A percentile compares a stretch with the other conserved stretches of the same genome.
phyloP scores from a whole-genome alignment of 2,888 invertebrate species.

The Drosophila prostipennis region DNA sequence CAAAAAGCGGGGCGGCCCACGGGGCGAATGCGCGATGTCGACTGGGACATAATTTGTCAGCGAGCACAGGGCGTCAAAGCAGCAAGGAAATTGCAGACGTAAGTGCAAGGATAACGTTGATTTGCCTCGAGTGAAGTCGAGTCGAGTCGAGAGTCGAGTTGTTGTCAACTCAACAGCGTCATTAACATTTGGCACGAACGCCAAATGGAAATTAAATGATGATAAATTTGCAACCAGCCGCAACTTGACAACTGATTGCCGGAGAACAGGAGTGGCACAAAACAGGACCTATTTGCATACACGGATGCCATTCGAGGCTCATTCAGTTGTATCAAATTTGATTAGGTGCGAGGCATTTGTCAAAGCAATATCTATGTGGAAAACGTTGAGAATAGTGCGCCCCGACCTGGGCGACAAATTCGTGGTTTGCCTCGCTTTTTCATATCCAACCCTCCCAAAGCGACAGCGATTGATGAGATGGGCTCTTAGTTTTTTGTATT shows the following conservation, averaged over 20 bases:
- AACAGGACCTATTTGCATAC: conserved; percentile 64
- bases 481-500: conserved; percentile 14
- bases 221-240: conserved; percentile 75
- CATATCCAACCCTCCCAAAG: conserved; percentile 36
- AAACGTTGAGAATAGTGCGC: conserved; percentile 15
- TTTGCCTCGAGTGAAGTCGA: conserved; percentile 40
- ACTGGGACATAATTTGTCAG: conserved; percentile 75
- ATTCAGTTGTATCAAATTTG: conserved; percentile 72
- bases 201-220: conserved; percentile 79
- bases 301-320: conserved; percentile 63
- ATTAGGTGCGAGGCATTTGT: conserved; percentile 75
- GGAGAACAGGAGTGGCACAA: conserved; percentile 3
- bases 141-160: conserved; percentile 55
- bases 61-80: conserved; percentile 66
- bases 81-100: conserved; percentile 52
- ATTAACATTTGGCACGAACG: conserved; percentile 74
- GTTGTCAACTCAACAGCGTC: conserved; percentile 80
- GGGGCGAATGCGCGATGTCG: conserved; percentile 71
- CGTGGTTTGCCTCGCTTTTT: conserved; percentile 39
- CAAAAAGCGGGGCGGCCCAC: conserved; percentile 44
- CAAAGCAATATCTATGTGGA: conserved; percentile 42
- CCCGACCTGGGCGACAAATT: conserved; percentile 54
- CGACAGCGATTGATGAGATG: conserved; percentile 66
- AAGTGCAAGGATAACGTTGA: conserved; percentile 64
- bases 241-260: conserved; percentile 55